Conservation (phyloP, 2,113 vertebrate genomes). For the Cryptomyrus ogoouensis region DNA sequence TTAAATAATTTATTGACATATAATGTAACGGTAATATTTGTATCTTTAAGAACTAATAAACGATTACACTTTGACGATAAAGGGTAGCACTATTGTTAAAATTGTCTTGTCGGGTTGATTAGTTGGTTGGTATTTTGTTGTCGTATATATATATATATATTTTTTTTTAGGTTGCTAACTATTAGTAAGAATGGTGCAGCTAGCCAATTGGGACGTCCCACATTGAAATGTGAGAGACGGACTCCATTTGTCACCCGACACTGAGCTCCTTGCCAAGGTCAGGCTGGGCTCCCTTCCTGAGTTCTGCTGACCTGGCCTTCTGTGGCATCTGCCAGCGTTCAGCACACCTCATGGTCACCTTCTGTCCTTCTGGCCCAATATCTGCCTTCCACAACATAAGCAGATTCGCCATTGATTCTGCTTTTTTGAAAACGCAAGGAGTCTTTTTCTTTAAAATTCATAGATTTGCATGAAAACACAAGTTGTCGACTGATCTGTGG, state of each 20-base stretch:
- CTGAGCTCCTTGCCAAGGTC: constrained; percentile 3
- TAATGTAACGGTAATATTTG: background rate
- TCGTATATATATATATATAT: background rate
- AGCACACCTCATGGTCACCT: constrained; percentile 18
- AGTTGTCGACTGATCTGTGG: background rate
- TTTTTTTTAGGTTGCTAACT: background rate
- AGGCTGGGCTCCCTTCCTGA: background rate
- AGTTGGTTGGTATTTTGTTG: background rate
- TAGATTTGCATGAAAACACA: background rate
- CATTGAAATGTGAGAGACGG: background rate
- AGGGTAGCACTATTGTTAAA: background rate
- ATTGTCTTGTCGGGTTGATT: background rate
- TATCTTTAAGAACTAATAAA: background rate
- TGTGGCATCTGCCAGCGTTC: background rate
- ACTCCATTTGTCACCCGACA: constrained; percentile 18
- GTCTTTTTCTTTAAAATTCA: background rate
- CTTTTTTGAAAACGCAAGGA: background rate
- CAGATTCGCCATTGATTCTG: background rate
- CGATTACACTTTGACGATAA: background rate
- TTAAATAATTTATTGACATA: background rate
- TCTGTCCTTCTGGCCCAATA: constrained; percentile 2
- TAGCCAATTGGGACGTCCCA: background rate
- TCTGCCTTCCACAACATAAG: background rate
- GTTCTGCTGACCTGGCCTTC: constrained; percentile 17
- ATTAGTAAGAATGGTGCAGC: background rate